Conservation (phyloP, 2,888 invertebrate genomes). For the Drosophila limbata region DNA sequence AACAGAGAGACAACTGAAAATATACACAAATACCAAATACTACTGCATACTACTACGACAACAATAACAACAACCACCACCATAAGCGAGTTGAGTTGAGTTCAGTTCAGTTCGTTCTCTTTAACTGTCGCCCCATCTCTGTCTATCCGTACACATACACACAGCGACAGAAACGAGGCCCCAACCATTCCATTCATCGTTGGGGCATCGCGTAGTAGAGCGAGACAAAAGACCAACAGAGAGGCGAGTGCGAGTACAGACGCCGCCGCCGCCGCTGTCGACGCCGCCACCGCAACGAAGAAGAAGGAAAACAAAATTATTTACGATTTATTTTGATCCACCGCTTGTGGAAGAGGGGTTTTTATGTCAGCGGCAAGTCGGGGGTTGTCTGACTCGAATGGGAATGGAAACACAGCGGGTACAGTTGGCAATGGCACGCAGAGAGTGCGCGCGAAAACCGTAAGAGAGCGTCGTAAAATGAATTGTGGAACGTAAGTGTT, state of each 20-base stretch:
- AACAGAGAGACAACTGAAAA: conserved; percentile 20
- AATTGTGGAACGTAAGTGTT: conserved; percentile 72
- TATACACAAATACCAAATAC: conserved; percentile 63
- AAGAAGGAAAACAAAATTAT: conserved; percentile 74
- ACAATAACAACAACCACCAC: conserved; percentile 36
- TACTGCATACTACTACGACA: conserved; percentile 70
- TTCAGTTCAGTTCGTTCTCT: conserved; percentile 37
- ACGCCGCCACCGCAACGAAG: conserved; percentile 22
- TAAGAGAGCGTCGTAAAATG: conserved; percentile 59
- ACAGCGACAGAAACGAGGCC: conserved; percentile 32
- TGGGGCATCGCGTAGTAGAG: conserved; percentile 64
- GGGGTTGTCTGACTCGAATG: conserved; percentile 30
- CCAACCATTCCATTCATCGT: conserved; percentile 76
- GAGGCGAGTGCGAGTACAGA: conserved; percentile 29
- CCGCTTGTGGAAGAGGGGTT: conserved; percentile 46
- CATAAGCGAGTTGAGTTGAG: conserved; percentile 30
- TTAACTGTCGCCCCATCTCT: not conserved
- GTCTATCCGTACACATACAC: conserved; percentile 16
- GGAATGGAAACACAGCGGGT: conserved; percentile 60
- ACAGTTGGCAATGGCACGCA: conserved; percentile 71
- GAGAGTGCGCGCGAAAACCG: conserved; percentile 28
- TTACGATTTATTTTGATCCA: conserved; percentile 78
- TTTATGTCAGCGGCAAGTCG: conserved; percentile 74
- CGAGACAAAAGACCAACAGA: conserved; percentile 53
- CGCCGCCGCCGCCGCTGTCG: conserved; percentile 17